phyloP scores from a whole-genome alignment of 1,140 invertebrate genomes.

The Halictus rubicundus region DNA sequence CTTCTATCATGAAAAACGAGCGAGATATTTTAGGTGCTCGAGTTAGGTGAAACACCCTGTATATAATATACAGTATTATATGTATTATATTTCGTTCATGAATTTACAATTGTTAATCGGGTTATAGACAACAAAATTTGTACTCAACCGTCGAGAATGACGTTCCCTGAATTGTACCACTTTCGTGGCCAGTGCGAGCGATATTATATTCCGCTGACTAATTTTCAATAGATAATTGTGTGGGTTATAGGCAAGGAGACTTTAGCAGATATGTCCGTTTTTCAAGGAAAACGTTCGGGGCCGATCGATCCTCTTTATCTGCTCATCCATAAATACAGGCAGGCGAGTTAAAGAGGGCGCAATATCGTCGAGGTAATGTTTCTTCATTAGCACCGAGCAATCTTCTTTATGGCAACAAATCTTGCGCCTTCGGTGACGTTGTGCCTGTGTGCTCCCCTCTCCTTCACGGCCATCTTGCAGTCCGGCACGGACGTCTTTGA shows the following conservation, averaged over 20 bases:
- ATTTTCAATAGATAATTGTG: background rate
- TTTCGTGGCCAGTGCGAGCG: too few species aligned
- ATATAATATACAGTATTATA: too few species aligned
- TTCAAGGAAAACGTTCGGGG: background rate
- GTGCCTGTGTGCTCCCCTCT: constrained; percentile 27
- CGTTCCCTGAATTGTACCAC: too few species aligned
- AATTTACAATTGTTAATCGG: too few species aligned
- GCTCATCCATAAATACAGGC: constrained; percentile 66
- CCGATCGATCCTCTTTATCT: constrained; percentile 61
- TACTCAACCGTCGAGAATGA: too few species aligned
- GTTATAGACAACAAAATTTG: too few species aligned
- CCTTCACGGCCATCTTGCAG: constrained; percentile 57
- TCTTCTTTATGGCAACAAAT: constrained; percentile 77
- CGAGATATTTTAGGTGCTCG: too few species aligned
- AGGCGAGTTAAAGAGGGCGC: constrained; percentile 57
- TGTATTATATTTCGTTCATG: too few species aligned
- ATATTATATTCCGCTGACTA: too few species aligned
- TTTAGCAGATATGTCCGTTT: background rate
- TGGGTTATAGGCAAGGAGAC: background rate
- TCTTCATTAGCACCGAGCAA: constrained; percentile 75
- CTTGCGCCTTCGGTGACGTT: constrained; percentile 60
- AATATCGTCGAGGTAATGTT: constrained; percentile 76
- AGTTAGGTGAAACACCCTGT: too few species aligned
- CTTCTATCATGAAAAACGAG: too few species aligned
- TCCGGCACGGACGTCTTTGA: constrained; percentile 53